Base-by-base conservation (phyloP, 2,113 vertebrate genomes). In the Ophiodon elongatus region DNA sequence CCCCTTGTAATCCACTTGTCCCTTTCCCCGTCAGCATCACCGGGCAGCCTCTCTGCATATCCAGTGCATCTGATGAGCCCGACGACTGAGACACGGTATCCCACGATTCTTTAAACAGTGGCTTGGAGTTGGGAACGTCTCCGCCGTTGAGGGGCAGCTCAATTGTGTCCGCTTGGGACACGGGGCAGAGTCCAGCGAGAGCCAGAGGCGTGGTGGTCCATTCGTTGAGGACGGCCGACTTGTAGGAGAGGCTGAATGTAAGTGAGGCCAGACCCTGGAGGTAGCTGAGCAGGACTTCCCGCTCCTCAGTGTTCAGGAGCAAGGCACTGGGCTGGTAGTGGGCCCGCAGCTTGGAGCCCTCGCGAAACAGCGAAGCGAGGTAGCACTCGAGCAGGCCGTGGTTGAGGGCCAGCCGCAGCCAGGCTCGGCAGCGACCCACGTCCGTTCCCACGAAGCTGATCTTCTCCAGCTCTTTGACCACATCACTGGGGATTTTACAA, bases 361-460 rank as follows among this genome's bases (percentile, higher is more conserved):
- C 98, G 10, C 92, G 95, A 4, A 98, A 96, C 45, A 99, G 94
- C 8, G 98, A 96, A 0, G 94, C 90, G 25, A 99, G 84, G 93
- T 99, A 99, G 85, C 98, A 99, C 85, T 99, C 98, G 94, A 98
- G 79, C 25, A 99, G 94, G 6, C 98, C 96, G 0, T 99, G 97
- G 0, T 99, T 99, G 17, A 99, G 92, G 0, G 98, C 98, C 85
- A 99, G 92, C 1, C 97, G 91, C 66, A 99, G 94, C 98, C 98
- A 99, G 0, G 98, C 97, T 14, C 98, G 95, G 86, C 98, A 98
- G 43, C 97, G 97, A 10, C 98, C 98, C 8, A 99, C 97, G 0
- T 99, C 98, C 0, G 97, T 97, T 59, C 92, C 95, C 84, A 99
- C 96, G 3, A 97, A 99, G 87, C 90, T 93, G 88, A 99, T 90